These are phyloP conservation scores for Callosobruchus maculatus DNA, from an alignment of 2,888 invertebrate species.

Conservation along the genomic window DNA sequence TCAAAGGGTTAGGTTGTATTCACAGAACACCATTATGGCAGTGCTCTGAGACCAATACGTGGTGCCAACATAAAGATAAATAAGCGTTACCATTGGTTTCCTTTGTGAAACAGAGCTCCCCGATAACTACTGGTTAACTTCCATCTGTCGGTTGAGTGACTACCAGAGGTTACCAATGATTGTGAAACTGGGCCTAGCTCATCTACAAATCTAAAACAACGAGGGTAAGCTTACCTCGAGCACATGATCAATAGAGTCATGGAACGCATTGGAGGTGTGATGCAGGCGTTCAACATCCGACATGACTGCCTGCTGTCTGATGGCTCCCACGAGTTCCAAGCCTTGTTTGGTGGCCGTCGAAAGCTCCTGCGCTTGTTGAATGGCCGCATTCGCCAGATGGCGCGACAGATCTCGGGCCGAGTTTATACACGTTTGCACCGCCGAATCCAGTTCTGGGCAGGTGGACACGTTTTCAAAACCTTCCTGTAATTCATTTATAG, in stretches of 20 bases:
- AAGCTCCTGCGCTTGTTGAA: constrained; percentile 81
- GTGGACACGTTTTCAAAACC: constrained; percentile 46
- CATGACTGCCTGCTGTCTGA: constrained; percentile 69
- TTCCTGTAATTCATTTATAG: constrained; percentile 36
- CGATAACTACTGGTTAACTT: too few species aligned
- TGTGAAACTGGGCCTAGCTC: too few species aligned
- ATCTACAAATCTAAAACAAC: too few species aligned
- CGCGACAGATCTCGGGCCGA: constrained; percentile 67
- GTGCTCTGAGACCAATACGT: too few species aligned
- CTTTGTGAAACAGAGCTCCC: too few species aligned
- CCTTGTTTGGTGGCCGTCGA: constrained; percentile 74
- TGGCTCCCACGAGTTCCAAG: constrained; percentile 64
- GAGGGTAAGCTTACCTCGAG: constrained; percentile 95
- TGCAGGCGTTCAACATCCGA: constrained; percentile 88
- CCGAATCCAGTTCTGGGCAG: constrained; percentile 65
- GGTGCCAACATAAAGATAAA: too few species aligned
- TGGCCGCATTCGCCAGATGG: constrained; percentile 77
- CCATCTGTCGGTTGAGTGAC: too few species aligned
- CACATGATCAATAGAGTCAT: constrained; percentile 97
- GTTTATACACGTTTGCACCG: constrained; percentile 62
- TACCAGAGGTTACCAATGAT: too few species aligned
- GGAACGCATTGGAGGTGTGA: constrained; percentile 90
- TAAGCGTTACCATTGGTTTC: too few species aligned
- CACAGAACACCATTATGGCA: too few species aligned
- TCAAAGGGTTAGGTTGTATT: too few species aligned